Conservation (phyloP, 2,888 invertebrate species). For the Crepidodera aurea region DNA sequence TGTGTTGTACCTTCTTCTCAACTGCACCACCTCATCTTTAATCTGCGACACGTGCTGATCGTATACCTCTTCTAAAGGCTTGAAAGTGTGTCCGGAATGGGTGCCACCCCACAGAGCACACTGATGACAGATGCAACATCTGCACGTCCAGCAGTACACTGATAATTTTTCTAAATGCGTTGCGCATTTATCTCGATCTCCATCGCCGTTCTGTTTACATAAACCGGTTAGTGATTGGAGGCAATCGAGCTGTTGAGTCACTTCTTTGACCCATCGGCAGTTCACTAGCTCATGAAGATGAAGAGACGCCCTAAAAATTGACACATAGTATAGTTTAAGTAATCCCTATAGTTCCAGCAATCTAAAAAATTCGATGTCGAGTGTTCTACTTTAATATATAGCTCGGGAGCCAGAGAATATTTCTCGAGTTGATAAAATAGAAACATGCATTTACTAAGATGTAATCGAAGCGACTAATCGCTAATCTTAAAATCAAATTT, state of each 20-base stretch:
- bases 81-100: conserved; percentile 91
- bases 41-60: conserved; percentile 88
- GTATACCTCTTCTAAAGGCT: conserved; percentile 90
- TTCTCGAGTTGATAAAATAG: no score
- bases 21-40: conserved; percentile 82
- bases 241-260: conserved; percentile 90
- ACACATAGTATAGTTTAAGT: not conserved
- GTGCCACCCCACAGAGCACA: conserved; percentile 94
- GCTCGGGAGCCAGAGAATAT: no score
- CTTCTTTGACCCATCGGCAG: conserved; percentile 96
- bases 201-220: conserved; percentile 46
- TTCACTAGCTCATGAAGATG: conserved; percentile 92
- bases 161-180: conserved; percentile 88
- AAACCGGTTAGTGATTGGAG: conserved; percentile 73
- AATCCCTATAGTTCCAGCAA: no score
- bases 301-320: conserved; percentile 72
- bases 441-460: no score
- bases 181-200: conserved; percentile 78
- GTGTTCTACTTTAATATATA: no score
- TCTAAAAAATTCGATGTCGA: no score
- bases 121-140: conserved; percentile 90
- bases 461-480: no score
- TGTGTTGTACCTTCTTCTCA: conserved; percentile 68
- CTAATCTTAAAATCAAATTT: no score
- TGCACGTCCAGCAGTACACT: conserved; percentile 92